Evolutionary conservation across 1,140 invertebrate species (phyloP).

Genomic region (Dendrolimus kikuchii): DNA sequence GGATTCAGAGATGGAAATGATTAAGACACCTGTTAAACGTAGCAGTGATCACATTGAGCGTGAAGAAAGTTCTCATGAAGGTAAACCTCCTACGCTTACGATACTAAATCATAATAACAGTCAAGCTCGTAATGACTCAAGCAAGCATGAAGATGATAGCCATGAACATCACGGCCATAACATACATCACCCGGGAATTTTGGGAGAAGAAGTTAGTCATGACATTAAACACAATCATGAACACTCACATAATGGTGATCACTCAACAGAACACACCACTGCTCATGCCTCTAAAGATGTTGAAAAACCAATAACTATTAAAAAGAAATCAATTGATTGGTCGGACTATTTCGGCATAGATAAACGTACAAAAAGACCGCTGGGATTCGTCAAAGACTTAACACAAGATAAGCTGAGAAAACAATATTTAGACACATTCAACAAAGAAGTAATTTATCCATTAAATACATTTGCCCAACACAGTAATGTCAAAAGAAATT

Average conservation of each 20-base stretch:
- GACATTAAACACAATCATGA: constrained; percentile 1
- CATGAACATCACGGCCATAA: constrained; percentile 52
- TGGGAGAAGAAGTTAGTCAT: constrained; percentile 38
- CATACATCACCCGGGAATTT: constrained; percentile 66
- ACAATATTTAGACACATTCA: constrained; percentile 63
- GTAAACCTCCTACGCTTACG: constrained; percentile 47
- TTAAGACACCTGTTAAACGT: constrained; percentile 64
- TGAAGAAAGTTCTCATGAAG: constrained; percentile 43
- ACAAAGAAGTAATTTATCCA: constrained; percentile 65
- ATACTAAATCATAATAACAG: constrained; percentile 39
- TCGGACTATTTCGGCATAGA: constrained; percentile 89
- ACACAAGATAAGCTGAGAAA: constrained; percentile 53
- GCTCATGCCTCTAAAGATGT: constrained; percentile 25
- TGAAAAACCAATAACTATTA: constrained; percentile 72
- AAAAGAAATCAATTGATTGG: constrained; percentile 88
- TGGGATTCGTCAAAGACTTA: constrained; percentile 38
- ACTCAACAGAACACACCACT: constrained; percentile 25
- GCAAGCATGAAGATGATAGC: constrained; percentile 38
- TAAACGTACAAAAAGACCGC: constrained; percentile 80
- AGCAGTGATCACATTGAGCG: constrained; percentile 49
- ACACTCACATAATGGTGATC: constrained; percentile 42
- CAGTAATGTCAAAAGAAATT: constrained; percentile 54
- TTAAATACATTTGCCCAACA: constrained; percentile 61
- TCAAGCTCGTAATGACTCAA: constrained; percentile 33
- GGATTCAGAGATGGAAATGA: constrained; percentile 39